A percentile compares a stretch with the other conserved stretches of the same genome.
phyloP scores from a whole-genome alignment of 2,797 vertebrate genomes.

The Karalla daura region DNA sequence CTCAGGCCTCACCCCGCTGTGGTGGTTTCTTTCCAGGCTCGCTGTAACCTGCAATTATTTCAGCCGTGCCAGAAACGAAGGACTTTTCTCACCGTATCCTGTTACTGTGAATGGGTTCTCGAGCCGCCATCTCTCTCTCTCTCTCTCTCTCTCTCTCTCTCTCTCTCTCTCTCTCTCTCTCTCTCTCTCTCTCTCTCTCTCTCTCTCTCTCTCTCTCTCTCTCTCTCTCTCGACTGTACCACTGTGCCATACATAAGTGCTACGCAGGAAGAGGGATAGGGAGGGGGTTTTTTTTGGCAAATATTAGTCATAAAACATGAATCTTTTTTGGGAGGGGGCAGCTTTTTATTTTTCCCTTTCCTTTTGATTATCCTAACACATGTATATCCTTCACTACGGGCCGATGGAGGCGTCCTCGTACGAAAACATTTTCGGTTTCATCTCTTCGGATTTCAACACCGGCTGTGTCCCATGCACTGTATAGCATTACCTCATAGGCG shows the following conservation, averaged over 20 bases:
- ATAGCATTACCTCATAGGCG: no score
- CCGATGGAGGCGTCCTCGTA: constrained; percentile 1
- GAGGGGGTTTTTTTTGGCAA: not conserved
- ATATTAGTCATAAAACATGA: constrained; percentile 10
- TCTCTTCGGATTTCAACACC: constrained; percentile 16
- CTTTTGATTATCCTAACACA: constrained; percentile 41
- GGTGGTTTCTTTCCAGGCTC: constrained; percentile 49
- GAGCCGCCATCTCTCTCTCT: constrained; percentile 9
- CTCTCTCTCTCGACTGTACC: constrained; percentile 14
- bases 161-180: no score
- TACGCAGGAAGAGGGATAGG: not conserved
- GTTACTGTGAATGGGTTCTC: constrained; percentile 47
- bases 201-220: no score
- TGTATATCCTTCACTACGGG: constrained; percentile 27
- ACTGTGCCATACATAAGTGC: constrained; percentile 3
- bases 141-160: no score
- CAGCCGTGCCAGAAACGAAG: constrained; percentile 33
- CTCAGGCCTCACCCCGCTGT: constrained; percentile 22
- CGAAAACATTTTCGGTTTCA: not conserved
- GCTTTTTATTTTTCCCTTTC: not conserved
- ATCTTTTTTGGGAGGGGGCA: no score
- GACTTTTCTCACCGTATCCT: constrained; percentile 30
- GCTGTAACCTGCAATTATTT: constrained; percentile 53
- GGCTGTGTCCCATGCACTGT: constrained; percentile 22
- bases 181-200: no score